Evolutionary conservation across 2,888 invertebrate genomes (phyloP).

Genomic region (Drosophila merina): DNA sequence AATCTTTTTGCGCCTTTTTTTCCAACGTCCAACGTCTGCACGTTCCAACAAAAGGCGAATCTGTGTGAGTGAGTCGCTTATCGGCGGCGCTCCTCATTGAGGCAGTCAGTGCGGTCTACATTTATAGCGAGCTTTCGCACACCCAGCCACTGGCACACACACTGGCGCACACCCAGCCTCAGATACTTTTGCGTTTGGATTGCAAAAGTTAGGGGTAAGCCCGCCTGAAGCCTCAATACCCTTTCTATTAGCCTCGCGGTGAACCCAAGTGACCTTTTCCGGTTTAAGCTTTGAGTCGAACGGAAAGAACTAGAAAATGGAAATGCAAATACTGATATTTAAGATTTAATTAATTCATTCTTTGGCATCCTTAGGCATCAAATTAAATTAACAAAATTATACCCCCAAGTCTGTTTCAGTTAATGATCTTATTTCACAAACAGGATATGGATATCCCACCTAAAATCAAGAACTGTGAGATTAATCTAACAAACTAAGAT

Average conservation of each 20-base stretch:
- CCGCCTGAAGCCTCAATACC: constrained; percentile 27
- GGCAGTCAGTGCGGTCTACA: constrained; percentile 63
- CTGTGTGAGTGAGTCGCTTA: constrained; percentile 48
- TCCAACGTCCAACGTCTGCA: constrained; percentile 30
- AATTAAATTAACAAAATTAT: neutral
- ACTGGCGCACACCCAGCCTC: constrained; percentile 24
- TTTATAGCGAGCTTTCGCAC: constrained; percentile 58
- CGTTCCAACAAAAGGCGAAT: constrained; percentile 7
- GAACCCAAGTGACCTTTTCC: constrained; percentile 18
- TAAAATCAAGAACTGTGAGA: constrained; percentile 5
- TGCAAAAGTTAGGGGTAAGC: constrained; percentile 37
- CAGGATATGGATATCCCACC: constrained; percentile 3
- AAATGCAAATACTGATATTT: too few species aligned
- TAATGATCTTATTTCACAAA: neutral
- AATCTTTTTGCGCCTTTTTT: constrained; percentile 69
- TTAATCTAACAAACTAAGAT: constrained; percentile 22
- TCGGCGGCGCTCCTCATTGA: constrained; percentile 68
- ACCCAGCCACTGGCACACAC: constrained; percentile 19
- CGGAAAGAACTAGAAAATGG: too few species aligned
- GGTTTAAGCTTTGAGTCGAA: neutral
- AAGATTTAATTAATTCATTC: too few species aligned
- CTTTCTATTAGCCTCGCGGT: constrained; percentile 9
- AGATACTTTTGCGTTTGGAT: constrained; percentile 67
- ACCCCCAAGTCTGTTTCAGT: neutral
- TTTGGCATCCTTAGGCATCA: too few species aligned